Percentiles rank a stretch among this genome's conserved stretches.
Conservation (phyloP, 2,797 vertebrate genomes). For the Leptoclinus maculatus region DNA sequence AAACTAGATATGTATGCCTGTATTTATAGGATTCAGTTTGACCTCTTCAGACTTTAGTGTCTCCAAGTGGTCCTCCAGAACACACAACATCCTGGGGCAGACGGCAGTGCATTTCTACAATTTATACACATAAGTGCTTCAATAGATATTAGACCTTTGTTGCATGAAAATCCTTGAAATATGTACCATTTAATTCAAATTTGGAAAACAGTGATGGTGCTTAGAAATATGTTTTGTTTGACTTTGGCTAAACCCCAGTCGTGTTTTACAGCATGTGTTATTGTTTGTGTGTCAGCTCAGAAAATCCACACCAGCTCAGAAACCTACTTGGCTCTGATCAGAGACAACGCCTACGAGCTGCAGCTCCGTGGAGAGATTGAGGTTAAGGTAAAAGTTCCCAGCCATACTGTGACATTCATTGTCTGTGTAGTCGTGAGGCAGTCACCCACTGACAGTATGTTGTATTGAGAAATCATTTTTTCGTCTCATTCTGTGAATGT, state of each 20-base stretch:
- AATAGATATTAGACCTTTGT: neutral
- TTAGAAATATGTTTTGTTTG: neutral
- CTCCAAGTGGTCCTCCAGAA: neutral
- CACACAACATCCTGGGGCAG: neutral
- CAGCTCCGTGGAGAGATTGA: constrained; percentile 91
- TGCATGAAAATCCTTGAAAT: neutral
- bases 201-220: neutral
- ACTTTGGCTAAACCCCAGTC: neutral
- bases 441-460: neutral
- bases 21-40: neutral
- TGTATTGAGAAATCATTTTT: neutral
- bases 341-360: constrained; percentile 89
- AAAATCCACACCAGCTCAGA: constrained; percentile 91
- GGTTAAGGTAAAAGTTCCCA: constrained; percentile 85
- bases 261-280: neutral
- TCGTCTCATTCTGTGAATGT: neutral
- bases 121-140: neutral
- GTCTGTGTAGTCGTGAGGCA: neutral
- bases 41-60: neutral
- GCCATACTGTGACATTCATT: accelerated
- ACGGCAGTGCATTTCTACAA: neutral
- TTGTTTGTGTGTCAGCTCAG: constrained; percentile 83
- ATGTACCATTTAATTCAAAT: neutral
- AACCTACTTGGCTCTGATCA: constrained; percentile 86
- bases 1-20: neutral